These are phyloP conservation scores for Plectropomus leopardus DNA, from an alignment of 2,113 vertebrate genomes.

Conservation along the genomic window DNA sequence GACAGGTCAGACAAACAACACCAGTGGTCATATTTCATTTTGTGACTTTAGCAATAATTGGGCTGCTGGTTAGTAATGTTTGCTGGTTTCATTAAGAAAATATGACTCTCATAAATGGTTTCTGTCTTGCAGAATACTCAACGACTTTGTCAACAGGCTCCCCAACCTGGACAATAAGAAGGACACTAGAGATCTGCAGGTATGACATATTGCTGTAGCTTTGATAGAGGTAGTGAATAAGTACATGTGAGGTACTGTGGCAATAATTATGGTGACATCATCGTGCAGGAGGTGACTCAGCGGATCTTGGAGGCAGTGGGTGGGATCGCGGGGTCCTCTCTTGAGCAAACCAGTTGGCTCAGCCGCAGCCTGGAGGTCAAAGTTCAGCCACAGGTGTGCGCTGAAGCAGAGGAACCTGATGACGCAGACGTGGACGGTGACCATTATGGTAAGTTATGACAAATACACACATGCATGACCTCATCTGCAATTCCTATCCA, in stretches of 20 bases:
- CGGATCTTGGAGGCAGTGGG: slow-evolving; percentile 94
- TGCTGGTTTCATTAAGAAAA: background rate
- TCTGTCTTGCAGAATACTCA: slow-evolving; percentile 88
- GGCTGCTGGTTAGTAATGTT: background rate
- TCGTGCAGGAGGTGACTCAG: slow-evolving; percentile 93
- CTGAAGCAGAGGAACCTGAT: slow-evolving; percentile 87
- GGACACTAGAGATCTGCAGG: slow-evolving; percentile 95
- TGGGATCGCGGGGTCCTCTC: slow-evolving; percentile 93
- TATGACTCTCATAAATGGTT: slow-evolving; percentile 11
- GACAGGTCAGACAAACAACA: no score
- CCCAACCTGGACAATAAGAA: slow-evolving; percentile 95
- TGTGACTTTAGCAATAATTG: background rate
- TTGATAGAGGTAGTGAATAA: background rate
- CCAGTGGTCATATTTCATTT: background rate
- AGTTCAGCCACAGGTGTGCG: slow-evolving; percentile 92
- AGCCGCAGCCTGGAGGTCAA: slow-evolving; percentile 98
- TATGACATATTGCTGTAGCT: slow-evolving; percentile 58
- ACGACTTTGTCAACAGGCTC: slow-evolving; percentile 93
- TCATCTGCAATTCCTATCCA: background rate
- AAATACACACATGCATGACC: background rate
- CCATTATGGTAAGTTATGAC: slow-evolving; percentile 80
- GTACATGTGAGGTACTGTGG: background rate
- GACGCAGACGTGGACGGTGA: slow-evolving; percentile 84
- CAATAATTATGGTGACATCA: background rate
- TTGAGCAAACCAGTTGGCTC: slow-evolving; percentile 99